phyloP scores from a whole-genome alignment of 2,113 vertebrate genomes.

The Cheirogaleus medius region DNA sequence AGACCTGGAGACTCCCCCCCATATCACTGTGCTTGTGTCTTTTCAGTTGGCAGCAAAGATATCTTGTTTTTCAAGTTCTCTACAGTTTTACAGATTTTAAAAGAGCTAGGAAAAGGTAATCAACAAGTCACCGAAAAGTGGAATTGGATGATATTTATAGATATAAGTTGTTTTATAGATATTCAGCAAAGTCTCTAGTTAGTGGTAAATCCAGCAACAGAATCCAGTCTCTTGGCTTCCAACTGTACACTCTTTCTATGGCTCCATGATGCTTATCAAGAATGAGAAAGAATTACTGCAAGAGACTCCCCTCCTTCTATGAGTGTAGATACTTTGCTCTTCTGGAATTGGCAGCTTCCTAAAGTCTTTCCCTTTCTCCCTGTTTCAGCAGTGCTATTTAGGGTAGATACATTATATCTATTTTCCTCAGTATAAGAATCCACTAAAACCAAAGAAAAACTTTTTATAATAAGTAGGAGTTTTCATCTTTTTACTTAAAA shows the following conservation, averaged over 20 bases:
- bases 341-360: not conserved
- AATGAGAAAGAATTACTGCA: not conserved
- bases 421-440: not conserved
- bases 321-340: not conserved
- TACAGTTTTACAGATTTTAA: not conserved
- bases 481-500: not conserved
- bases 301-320: not conserved
- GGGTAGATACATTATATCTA: not conserved
- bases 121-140: not conserved
- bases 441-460: not conserved
- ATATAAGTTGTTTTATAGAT: not conserved
- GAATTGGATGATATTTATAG: not conserved
- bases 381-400: not conserved
- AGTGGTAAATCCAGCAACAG: not conserved
- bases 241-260: not conserved
- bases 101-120: not conserved
- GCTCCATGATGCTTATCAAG: not conserved
- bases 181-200: not conserved
- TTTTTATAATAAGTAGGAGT: not conserved
- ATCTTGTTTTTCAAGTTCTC: not conserved
- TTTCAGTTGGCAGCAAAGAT: not conserved
- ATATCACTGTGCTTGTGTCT: not conserved
- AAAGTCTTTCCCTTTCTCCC: not conserved
- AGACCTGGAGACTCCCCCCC: not conserved
- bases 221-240: not conserved